Base-by-base conservation (phyloP, 2,888 invertebrate genomes). In the Neuroscelio doddi region DNA sequence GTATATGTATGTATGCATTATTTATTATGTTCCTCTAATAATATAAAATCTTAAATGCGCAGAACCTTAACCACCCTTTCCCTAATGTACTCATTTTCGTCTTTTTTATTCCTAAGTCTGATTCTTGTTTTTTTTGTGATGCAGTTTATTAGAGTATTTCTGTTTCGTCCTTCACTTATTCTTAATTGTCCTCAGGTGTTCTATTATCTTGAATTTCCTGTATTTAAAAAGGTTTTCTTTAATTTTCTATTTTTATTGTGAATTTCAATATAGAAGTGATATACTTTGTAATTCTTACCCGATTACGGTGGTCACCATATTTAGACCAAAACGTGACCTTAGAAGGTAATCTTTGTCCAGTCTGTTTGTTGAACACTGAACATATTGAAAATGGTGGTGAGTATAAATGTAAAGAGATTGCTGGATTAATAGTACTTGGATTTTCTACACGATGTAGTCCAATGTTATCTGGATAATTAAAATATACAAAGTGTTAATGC, bases 371-470 rank as follows among this genome's bases (percentile, higher is more conserved):
- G 82, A 98, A 99, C 24, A 95, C 91, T 24, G 91, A 89, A 83
- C 98, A 99, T 68, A 90, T 87, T 72, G 91, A 88, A 81, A 95
- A 98, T 0, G 97, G 97, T 0, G 97, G 99, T 71, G 94, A 94
- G 85, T 99, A 99, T 1, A 99, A 88, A 82, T 99, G 99, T 17
- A 99, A 87, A 3, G 96, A 96, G 0, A 98, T 93, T 0, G 97
- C 93, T 0, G 92, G 89, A 78, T 97, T 94, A 0, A 92, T 90
- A 80, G 96, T 92, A 7, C 95, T 96, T 0, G 93, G 89, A 83
- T 99, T 99, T 86, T 97, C 97, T 72, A 99, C 95, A 0, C 98
- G 90, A 83, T 99, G 98, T 9, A 99, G 88, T 0, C 98, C 99
- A 71, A 98, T 86, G 0, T 93, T 92, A 85, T 99, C 98, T 98